Evolutionary conservation across 2,113 vertebrate species (phyloP).

Genomic region (Phoenicopterus ruber): DNA sequence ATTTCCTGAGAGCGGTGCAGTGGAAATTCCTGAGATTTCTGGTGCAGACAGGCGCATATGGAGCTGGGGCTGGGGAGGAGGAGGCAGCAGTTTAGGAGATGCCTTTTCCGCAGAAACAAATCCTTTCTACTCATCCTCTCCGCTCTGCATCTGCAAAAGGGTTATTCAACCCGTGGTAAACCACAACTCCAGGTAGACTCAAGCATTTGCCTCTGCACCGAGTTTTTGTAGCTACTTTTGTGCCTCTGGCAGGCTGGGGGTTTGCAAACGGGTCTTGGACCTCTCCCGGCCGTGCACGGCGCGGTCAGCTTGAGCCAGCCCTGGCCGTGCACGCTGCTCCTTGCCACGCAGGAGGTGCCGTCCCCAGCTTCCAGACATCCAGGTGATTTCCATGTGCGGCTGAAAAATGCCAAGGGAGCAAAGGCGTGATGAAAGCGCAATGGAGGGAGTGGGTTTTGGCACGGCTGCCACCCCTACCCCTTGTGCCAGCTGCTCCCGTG

Average conservation of each 20-base stretch:
- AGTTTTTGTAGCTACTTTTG: background rate
- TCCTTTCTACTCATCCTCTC: background rate
- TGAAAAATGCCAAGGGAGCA: background rate
- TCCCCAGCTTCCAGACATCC: background rate
- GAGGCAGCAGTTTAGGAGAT: background rate
- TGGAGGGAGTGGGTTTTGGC: background rate
- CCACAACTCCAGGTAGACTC: background rate
- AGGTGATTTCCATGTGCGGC: background rate
- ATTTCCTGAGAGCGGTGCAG: background rate
- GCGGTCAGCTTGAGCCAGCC: rapidly evolving
- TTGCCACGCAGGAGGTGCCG: background rate
- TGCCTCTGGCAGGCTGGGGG: background rate
- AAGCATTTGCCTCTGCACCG: rapidly evolving
- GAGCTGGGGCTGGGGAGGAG: background rate
- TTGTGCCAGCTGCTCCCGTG: background rate
- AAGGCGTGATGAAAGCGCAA: background rate
- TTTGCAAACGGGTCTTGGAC: background rate
- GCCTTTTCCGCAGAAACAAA: background rate
- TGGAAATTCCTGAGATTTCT: slow-evolving; percentile 58
- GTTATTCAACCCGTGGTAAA: background rate
- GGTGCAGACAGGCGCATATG: background rate
- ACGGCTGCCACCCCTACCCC: too few species aligned
- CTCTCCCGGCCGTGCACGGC: background rate
- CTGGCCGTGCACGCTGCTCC: background rate
- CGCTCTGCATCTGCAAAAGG: background rate